These are phyloP conservation scores for Oxytorus armatus DNA, from an alignment of 2,888 invertebrate genomes.

Conservation along the genomic window DNA sequence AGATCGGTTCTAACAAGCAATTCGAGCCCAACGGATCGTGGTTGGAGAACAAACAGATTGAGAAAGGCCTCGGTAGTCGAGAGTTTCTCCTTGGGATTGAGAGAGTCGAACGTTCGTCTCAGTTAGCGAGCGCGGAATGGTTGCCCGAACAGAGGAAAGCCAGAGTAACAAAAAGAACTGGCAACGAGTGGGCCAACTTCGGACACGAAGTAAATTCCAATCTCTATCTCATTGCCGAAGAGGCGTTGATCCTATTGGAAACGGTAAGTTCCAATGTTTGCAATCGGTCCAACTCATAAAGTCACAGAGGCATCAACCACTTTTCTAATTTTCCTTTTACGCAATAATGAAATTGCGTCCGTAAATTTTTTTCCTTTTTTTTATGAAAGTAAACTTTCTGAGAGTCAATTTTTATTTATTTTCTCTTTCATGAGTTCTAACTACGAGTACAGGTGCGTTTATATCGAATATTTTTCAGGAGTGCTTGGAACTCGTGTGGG, in stretches of 20 bases:
- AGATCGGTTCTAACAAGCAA: slow-evolving; percentile 85
- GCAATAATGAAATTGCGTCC: too few species aligned
- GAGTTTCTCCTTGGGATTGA: slow-evolving; percentile 86
- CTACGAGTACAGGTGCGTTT: too few species aligned
- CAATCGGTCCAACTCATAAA: too few species aligned
- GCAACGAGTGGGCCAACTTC: slow-evolving; percentile 86
- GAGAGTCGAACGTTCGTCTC: slow-evolving; percentile 87
- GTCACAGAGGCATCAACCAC: too few species aligned
- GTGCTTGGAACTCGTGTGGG: slow-evolving; percentile 86
- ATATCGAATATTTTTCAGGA: slow-evolving; percentile 86
- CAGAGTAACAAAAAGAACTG: slow-evolving; percentile 86
- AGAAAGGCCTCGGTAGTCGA: slow-evolving; percentile 86
- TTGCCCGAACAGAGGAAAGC: slow-evolving; percentile 85
- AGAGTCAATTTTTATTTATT: too few species aligned
- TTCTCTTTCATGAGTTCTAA: too few species aligned
- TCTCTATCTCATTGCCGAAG: slow-evolving; percentile 87
- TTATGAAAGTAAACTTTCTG: too few species aligned
- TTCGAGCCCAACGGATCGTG: slow-evolving; percentile 86
- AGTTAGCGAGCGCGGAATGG: slow-evolving; percentile 87
- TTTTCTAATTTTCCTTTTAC: too few species aligned
- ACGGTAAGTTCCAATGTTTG: slow-evolving; percentile 84
- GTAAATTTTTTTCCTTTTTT: too few species aligned
- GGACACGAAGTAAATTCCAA: slow-evolving; percentile 85
- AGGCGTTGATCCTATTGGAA: slow-evolving; percentile 89
- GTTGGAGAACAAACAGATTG: slow-evolving; percentile 87